phyloP scores from a whole-genome alignment of 1,140 invertebrate genomes.

The Drosophila truncata region DNA sequence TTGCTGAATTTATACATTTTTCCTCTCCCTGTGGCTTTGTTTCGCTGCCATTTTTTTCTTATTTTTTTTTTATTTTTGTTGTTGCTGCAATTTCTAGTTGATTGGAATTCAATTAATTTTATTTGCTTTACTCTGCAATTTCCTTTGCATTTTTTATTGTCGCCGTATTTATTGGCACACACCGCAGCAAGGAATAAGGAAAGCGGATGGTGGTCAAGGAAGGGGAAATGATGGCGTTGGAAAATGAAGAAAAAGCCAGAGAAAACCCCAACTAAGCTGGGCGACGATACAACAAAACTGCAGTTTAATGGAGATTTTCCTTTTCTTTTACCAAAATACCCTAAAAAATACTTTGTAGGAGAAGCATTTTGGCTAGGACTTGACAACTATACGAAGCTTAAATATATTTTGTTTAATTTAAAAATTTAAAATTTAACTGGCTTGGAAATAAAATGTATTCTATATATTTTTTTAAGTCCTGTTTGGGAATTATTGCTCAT shows the following conservation, averaged over 20 bases:
- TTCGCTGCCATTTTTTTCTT: constrained; percentile 33
- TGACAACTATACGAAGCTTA: background rate
- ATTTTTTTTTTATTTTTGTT: constrained; percentile 48
- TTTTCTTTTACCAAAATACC: constrained; percentile 31
- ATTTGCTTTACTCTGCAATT: constrained; percentile 84
- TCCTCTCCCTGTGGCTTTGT: constrained; percentile 60
- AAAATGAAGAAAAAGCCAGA: constrained; percentile 28
- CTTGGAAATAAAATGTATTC: too few species aligned
- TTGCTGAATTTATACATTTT: constrained; percentile 79
- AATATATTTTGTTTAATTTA: background rate
- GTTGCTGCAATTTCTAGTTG: constrained; percentile 78
- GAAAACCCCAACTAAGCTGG: constrained; percentile 51
- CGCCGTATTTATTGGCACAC: constrained; percentile 73
- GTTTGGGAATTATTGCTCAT: background rate
- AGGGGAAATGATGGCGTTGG: background rate
- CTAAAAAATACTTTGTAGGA: background rate
- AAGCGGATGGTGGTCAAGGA: background rate
- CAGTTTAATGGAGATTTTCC: constrained; percentile 68
- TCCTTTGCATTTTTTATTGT: constrained; percentile 83
- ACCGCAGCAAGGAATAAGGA: constrained; percentile 49
- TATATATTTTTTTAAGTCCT: background rate
- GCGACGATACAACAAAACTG: constrained; percentile 45
- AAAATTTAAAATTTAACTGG: background rate
- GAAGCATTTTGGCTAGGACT: background rate
- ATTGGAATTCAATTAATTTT: constrained; percentile 85